These are phyloP conservation scores for Melanotaenia parkinsoni DNA, from an alignment of 2,797 vertebrate species.

Conservation along the genomic window DNA sequence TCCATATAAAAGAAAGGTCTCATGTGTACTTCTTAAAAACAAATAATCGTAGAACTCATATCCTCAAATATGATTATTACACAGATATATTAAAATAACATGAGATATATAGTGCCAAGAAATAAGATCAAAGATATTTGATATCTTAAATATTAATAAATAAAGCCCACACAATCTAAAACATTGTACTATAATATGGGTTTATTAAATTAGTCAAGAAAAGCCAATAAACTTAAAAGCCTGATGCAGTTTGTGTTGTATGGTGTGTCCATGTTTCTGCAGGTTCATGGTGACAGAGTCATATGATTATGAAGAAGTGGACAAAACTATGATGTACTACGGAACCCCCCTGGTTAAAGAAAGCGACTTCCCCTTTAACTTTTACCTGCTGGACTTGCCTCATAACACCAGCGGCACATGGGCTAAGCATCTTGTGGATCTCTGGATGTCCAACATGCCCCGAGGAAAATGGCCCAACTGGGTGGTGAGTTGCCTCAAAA, in stretches of 20 bases:
- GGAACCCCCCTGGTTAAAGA: constrained; percentile 86
- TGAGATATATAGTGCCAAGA: too few species aligned
- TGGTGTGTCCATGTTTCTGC: neutral
- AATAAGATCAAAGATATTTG: too few species aligned
- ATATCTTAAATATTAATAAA: neutral
- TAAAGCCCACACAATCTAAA: neutral
- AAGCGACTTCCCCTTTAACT: constrained; percentile 95
- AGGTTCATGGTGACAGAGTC: constrained; percentile 92
- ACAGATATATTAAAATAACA: too few species aligned
- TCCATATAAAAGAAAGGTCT: neutral
- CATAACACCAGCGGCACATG: constrained; percentile 81
- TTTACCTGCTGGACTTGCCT: constrained; percentile 87
- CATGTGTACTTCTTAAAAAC: neutral
- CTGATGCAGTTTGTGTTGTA: neutral
- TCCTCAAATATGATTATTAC: neutral
- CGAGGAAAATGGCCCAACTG: constrained; percentile 94
- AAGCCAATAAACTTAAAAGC: neutral
- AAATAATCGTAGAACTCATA: neutral
- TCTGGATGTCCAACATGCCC: constrained; percentile 96
- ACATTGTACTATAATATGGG: neutral
- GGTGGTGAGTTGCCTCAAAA: constrained; percentile 84
- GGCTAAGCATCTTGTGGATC: constrained; percentile 82
- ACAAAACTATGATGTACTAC: constrained; percentile 94
- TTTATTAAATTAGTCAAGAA: neutral
- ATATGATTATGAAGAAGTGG: constrained; percentile 83